Conservation (phyloP, 2,113 vertebrate genomes). For the Cepphus grylle region DNA sequence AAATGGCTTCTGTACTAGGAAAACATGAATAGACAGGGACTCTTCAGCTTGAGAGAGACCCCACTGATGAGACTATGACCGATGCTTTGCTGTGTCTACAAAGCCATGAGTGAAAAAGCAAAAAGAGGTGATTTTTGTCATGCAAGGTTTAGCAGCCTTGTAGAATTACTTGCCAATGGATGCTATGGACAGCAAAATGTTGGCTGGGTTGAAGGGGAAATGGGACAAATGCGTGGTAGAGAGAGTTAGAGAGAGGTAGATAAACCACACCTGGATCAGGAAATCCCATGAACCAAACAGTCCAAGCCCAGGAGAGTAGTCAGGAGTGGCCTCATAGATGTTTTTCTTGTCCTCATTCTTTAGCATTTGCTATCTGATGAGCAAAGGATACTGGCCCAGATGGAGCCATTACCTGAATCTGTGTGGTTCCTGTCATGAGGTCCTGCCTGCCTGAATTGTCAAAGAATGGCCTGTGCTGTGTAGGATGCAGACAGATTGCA, state of each 20-base stretch:
- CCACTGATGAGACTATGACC: background rate
- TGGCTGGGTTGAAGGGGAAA: background rate
- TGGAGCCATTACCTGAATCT: background rate
- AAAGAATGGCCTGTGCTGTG: background rate
- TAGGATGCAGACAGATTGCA: background rate
- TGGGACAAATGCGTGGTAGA: background rate
- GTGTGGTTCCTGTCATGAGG: background rate
- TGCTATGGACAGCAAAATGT: background rate
- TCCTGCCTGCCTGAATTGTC: background rate
- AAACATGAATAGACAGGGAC: background rate
- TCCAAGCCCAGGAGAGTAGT: background rate
- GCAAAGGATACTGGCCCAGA: background rate
- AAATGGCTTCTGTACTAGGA: background rate
- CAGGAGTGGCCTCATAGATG: background rate
- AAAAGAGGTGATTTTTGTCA: background rate
- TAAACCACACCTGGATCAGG: background rate
- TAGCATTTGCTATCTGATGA: background rate
- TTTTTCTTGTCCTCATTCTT: background rate
- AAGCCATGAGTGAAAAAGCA: background rate
- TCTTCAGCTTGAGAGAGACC: background rate
- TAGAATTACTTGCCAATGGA: background rate
- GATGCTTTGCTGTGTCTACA: background rate
- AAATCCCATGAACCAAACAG: background rate
- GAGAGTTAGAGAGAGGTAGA: background rate
- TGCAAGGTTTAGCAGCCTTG: background rate